These are phyloP conservation scores for Xestia ashworthii DNA, from an alignment of 2,888 invertebrate species.

Conservation along the genomic window DNA sequence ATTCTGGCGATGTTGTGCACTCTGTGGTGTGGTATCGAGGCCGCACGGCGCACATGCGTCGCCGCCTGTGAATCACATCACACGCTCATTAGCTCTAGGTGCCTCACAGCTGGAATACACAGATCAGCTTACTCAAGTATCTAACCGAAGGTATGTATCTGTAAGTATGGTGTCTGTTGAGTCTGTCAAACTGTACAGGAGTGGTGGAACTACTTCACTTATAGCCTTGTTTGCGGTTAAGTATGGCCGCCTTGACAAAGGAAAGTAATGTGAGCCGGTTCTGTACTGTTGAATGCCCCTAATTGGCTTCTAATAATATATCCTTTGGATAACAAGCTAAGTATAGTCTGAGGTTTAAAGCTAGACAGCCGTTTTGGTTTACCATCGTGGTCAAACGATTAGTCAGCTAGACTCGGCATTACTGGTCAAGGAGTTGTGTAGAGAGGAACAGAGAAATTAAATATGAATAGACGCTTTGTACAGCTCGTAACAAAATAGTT, in stretches of 20 bases:
- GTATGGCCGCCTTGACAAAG: not conserved
- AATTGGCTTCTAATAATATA: not conserved
- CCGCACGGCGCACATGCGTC: constrained; percentile 86
- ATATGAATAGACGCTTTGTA: not conserved
- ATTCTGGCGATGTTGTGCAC: constrained; percentile 3
- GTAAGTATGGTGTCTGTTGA: not conserved
- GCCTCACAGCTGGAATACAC: constrained; percentile 63
- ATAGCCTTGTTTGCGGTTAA: not conserved
- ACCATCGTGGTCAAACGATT: not conserved
- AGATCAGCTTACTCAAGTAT: constrained; percentile 49
- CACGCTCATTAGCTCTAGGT: constrained; percentile 74
- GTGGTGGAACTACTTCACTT: not conserved
- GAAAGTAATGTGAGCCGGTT: not conserved
- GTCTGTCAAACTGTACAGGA: not conserved
- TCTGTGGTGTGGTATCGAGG: constrained; percentile 79
- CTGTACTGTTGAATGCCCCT: not conserved
- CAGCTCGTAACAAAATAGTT: not conserved
- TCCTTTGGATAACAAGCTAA: not conserved
- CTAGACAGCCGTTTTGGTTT: not conserved
- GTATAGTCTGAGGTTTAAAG: not conserved
- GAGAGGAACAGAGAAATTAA: not conserved
- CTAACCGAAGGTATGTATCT: constrained; percentile 5
- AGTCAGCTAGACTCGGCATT: not conserved
- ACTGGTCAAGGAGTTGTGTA: not conserved
- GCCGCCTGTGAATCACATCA: constrained; percentile 86